Percentiles rank a stretch among this genome's conserved stretches.
phyloP scores from a whole-genome alignment of 1,140 invertebrate species.

The Hormaphis cornu region DNA sequence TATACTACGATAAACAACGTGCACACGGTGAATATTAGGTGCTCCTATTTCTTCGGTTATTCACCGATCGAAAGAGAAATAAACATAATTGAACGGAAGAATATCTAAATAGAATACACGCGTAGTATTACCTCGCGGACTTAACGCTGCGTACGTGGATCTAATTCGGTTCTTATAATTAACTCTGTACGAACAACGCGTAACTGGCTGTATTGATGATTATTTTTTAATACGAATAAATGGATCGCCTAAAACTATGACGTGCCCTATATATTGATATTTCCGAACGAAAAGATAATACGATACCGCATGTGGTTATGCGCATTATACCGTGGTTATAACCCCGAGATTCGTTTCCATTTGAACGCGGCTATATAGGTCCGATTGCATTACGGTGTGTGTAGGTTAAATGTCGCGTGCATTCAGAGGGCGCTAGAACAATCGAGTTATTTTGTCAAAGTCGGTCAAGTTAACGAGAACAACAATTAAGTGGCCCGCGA shows the following conservation, averaged over 20 bases:
- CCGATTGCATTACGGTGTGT: too few species aligned
- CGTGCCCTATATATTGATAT: background rate
- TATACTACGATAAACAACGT: background rate
- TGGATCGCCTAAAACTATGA: conserved; percentile 7
- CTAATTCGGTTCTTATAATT: background rate
- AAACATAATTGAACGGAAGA: conserved; percentile 8
- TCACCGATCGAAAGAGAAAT: background rate
- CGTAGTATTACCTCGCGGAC: background rate
- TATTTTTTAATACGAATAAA: background rate
- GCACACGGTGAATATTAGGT: background rate
- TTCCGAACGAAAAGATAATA: background rate
- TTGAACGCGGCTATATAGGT: too few species aligned
- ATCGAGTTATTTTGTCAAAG: too few species aligned
- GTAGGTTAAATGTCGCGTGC: background rate
- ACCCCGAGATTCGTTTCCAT: background rate
- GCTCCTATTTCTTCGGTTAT: background rate
- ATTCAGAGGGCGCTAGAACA: background rate
- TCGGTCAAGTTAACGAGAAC: too few species aligned
- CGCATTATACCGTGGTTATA: too few species aligned
- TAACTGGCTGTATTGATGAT: conserved; percentile 2
- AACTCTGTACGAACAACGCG: background rate
- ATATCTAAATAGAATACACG: background rate
- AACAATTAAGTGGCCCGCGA: too few species aligned
- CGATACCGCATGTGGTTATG: too few species aligned
- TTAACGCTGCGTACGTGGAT: background rate